phyloP scores from a whole-genome alignment of 2,113 vertebrate species.

The Laticauda colubrina region DNA sequence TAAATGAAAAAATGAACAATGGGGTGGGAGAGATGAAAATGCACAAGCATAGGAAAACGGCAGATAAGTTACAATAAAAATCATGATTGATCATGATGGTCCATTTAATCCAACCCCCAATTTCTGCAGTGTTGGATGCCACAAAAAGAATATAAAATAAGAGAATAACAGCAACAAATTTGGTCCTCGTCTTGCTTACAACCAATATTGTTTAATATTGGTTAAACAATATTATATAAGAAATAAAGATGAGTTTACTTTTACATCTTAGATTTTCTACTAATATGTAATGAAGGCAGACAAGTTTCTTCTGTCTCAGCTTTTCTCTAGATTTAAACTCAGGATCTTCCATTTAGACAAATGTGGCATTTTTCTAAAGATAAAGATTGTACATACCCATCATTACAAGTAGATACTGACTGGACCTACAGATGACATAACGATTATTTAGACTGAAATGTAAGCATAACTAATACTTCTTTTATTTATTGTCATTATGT shows the following conservation, averaged over 20 bases:
- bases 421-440: not conserved
- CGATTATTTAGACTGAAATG: not conserved
- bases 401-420: not conserved
- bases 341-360: not conserved
- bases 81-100: not conserved
- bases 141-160: not conserved
- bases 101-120: not conserved
- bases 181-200: not conserved
- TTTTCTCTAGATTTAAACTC: not conserved
- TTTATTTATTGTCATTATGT: not conserved
- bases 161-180: not conserved
- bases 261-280: not conserved
- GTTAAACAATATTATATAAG: not conserved
- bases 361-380: not conserved
- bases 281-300: not conserved
- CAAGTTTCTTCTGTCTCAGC: not conserved
- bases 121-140: not conserved
- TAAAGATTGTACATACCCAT: not conserved
- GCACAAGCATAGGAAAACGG: not conserved
- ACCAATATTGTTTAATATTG: not conserved
- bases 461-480: not conserved
- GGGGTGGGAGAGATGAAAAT: not conserved
- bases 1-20: not conserved
- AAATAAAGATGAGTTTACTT: not conserved
- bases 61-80: not conserved